phyloP scores from a whole-genome alignment of 2,797 vertebrate species.

The Pipistrellus pygmaeus region DNA sequence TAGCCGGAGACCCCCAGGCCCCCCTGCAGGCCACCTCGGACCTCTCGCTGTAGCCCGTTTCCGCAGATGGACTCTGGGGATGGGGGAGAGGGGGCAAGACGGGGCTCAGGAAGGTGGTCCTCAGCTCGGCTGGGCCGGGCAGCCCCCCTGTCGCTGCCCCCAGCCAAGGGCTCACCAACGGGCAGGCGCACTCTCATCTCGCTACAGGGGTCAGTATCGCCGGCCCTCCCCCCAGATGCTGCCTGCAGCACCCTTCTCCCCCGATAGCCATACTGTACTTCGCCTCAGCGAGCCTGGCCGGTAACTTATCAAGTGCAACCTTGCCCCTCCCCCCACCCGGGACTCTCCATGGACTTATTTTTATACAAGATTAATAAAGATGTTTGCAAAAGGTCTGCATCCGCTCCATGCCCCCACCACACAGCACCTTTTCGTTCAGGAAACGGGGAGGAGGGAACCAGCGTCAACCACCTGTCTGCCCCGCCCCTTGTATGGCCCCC shows the following conservation, averaged over 20 bases:
- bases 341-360: slow-evolving; percentile 76
- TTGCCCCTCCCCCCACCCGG: neutral
- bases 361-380: slow-evolving; percentile 83
- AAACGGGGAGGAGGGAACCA: neutral
- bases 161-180: neutral
- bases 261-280: slow-evolving; percentile 73
- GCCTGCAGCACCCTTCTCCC: slow-evolving; percentile 10
- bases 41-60: slow-evolving; percentile 90
- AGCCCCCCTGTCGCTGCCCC: neutral
- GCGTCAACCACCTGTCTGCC: neutral
- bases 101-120: slow-evolving; percentile 29
- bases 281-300: slow-evolving; percentile 65
- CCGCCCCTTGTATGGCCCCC: neutral
- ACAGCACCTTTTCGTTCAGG: neutral
- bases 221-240: neutral
- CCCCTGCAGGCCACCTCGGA: slow-evolving; percentile 92
- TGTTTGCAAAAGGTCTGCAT: slow-evolving; percentile 74
- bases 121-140: slow-evolving; percentile 67
- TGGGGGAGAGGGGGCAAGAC: neutral
- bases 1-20: slow-evolving; percentile 80
- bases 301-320: slow-evolving; percentile 73
- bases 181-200: neutral
- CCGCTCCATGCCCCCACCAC: neutral
- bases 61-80: slow-evolving; percentile 14
- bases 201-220: neutral